Conservation (phyloP, 1,140 invertebrate genomes). For the Bilobella aurantiaca region DNA sequence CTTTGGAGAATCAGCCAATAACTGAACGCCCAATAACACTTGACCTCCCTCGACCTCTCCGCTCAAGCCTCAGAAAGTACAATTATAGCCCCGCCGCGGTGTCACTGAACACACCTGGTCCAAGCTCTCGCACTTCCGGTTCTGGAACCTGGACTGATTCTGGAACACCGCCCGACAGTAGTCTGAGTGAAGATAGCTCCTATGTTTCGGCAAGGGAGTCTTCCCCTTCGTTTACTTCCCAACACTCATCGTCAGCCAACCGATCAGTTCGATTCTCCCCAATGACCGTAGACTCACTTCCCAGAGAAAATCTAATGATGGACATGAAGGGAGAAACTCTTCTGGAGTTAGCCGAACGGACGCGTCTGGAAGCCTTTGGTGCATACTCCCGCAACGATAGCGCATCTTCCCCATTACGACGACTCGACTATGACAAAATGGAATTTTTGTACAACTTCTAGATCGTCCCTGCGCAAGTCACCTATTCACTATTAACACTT, state of each 20-base stretch:
- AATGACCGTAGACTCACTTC: conserved; percentile 45
- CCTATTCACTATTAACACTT: background rate
- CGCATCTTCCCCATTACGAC: background rate
- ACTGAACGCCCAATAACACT: conserved; percentile 62
- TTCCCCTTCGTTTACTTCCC: conserved; percentile 43
- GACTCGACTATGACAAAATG: conserved; percentile 12
- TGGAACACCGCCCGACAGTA: conserved; percentile 65
- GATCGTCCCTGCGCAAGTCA: background rate
- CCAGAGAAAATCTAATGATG: conserved; percentile 36
- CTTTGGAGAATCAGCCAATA: conserved; percentile 43
- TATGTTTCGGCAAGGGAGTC: conserved; percentile 71
- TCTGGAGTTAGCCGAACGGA: conserved; percentile 51
- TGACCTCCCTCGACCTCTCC: conserved; percentile 47
- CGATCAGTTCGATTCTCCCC: conserved; percentile 70
- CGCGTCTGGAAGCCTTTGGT: conserved; percentile 48
- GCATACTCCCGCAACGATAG: conserved; percentile 7
- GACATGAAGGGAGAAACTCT: conserved; percentile 36
- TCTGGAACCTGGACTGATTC: conserved; percentile 65
- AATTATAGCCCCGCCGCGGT: conserved; percentile 41
- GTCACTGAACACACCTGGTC: background rate
- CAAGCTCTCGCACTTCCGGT: conserved; percentile 33
- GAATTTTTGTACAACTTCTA: conserved; percentile 10
- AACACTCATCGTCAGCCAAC: conserved; percentile 46
- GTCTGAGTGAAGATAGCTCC: conserved; percentile 71
- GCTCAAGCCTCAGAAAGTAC: conserved; percentile 63